A percentile compares a stretch with the other conserved stretches of the same genome.
Evolutionary conservation across 2,113 vertebrate genomes (phyloP).

Genomic region (Riparia riparia): DNA sequence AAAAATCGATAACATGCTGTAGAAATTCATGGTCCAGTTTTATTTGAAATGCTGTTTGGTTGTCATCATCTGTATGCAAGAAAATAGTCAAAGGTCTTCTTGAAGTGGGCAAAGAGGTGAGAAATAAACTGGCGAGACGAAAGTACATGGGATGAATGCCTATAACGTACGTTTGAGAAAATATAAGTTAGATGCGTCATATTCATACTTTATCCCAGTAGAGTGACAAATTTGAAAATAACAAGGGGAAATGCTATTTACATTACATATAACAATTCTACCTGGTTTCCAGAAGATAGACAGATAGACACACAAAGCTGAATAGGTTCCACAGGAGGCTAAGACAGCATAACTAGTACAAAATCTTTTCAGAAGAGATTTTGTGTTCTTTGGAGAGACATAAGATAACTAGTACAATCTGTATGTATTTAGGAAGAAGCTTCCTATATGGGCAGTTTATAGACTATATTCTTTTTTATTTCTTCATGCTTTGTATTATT

Average conservation of each 20-base stretch:
- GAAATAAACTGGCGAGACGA: background rate
- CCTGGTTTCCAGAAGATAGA: background rate
- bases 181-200: slow-evolving; percentile 36
- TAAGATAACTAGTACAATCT: background rate
- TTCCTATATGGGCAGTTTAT: background rate
- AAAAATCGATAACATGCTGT: background rate
- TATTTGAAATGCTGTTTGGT: slow-evolving; percentile 21
- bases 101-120: background rate
- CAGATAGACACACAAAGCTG: background rate
- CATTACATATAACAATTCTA: background rate
- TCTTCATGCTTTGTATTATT: background rate
- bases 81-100: background rate
- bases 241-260: background rate
- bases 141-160: background rate
- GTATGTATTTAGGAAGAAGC: background rate
- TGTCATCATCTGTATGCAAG: background rate
- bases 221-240: background rate
- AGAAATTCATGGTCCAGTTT: background rate
- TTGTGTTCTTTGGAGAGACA: background rate
- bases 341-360: background rate
- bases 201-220: background rate
- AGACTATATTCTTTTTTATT: background rate
- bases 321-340: background rate
- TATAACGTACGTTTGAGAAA: background rate
- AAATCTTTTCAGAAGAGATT: background rate